Conservation (phyloP, 2,113 vertebrate genomes). For the Hypomesus transpacificus region DNA sequence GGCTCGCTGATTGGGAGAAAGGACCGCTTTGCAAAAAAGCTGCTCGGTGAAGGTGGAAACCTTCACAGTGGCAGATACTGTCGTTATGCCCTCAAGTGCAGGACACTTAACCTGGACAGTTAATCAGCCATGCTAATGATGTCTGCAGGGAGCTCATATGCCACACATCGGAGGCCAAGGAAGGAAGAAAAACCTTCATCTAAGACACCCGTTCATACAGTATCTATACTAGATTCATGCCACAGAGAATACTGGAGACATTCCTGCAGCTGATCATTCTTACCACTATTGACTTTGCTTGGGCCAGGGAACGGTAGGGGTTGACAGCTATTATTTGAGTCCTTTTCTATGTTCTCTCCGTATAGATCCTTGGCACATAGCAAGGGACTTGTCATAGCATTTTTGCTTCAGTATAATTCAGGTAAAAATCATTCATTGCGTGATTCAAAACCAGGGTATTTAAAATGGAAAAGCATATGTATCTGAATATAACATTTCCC, state of each 20-base stretch:
- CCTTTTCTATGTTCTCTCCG: no score
- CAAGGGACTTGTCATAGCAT: neutral
- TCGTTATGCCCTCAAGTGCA: slow-evolving; percentile 41
- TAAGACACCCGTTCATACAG: slow-evolving; percentile 17
- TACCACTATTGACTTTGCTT: no score
- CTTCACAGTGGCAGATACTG: slow-evolving; percentile 45
- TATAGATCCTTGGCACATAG: no score
- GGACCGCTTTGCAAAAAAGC: neutral
- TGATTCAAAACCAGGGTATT: neutral
- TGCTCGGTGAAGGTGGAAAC: slow-evolving; percentile 1
- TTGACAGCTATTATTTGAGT: no score
- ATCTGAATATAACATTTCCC: slow-evolving; percentile 2
- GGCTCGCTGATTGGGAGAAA: slow-evolving; percentile 31
- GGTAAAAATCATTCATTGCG: neutral
- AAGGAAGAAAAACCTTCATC: slow-evolving; percentile 43
- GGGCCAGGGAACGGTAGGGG: no score
- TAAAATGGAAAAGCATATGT: neutral
- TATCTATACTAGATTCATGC: slow-evolving; percentile 6
- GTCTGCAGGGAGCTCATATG: slow-evolving; percentile 64
- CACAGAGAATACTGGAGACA: neutral
- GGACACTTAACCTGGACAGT: slow-evolving; percentile 63
- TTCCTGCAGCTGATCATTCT: no score
- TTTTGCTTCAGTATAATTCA: neutral
- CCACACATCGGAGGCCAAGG: slow-evolving; percentile 42
- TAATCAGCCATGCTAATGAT: slow-evolving; percentile 64